These are phyloP conservation scores for Idaea dimidiata DNA, from an alignment of 2,888 invertebrate species.

Conservation along the genomic window DNA sequence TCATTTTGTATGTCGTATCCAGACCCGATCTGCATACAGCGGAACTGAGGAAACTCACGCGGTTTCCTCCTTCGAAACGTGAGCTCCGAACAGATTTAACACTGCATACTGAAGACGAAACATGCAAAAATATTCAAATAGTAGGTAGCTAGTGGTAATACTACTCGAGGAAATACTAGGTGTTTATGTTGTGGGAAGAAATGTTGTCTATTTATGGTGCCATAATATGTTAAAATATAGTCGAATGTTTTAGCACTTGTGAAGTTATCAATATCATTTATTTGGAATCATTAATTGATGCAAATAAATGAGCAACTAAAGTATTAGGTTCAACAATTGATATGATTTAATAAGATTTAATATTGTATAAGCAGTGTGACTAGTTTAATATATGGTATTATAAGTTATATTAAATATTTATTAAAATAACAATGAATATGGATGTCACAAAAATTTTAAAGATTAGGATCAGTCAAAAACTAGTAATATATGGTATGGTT, in stretches of 20 bases:
- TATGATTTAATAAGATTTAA: too few relatives aligned
- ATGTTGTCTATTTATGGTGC: not conserved
- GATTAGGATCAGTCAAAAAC: too few relatives aligned
- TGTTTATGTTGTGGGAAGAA: not conserved
- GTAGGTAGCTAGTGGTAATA: not conserved
- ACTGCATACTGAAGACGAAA: slow-evolving; percentile 6
- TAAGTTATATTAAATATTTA: too few relatives aligned
- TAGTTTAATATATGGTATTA: too few relatives aligned
- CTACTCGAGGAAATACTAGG: not conserved
- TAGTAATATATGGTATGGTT: too few relatives aligned
- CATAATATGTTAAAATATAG: not conserved
- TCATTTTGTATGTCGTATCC: slow-evolving; percentile 8
- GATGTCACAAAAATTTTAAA: too few relatives aligned
- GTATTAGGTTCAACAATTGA: too few relatives aligned
- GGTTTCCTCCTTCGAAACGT: slow-evolving; percentile 12
- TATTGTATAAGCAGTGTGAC: too few relatives aligned
- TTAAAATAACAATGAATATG: too few relatives aligned
- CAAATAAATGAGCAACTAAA: too few relatives aligned
- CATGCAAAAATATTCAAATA: slow-evolving; percentile 6
- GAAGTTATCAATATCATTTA: not conserved
- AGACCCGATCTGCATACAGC: slow-evolving; percentile 26
- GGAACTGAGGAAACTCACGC: slow-evolving; percentile 21
- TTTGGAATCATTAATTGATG: too few relatives aligned
- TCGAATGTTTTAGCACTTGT: not conserved
- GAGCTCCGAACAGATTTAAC: slow-evolving; percentile 19